These are phyloP conservation scores for Brachypterus glaber DNA, from an alignment of 2,888 invertebrate genomes.

Conservation along the genomic window DNA sequence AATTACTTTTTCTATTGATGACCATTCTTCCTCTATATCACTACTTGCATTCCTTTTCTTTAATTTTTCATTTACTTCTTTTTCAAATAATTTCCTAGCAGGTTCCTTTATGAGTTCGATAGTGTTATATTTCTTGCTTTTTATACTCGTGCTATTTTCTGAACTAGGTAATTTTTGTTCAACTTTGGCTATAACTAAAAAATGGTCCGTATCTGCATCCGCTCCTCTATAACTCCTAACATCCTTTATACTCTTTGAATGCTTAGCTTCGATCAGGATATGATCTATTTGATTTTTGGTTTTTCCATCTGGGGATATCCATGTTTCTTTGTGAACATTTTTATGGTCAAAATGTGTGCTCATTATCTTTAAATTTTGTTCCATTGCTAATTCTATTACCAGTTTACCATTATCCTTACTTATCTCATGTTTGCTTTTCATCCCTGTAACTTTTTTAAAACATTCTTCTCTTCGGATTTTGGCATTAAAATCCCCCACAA, in stretches of 20 bases:
- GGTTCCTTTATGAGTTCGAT: no score
- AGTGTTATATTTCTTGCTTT: no score
- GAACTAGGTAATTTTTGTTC: no score
- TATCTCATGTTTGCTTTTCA: constrained; percentile 13
- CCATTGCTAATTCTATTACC: constrained; percentile 13
- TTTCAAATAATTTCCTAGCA: no score
- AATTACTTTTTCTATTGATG: no score
- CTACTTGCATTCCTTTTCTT: no score
- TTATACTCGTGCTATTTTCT: no score
- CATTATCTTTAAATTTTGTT: constrained; percentile 11
- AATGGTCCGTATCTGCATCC: constrained; percentile 7
- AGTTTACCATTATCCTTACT: constrained; percentile 17
- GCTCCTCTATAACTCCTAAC: constrained; percentile 8
- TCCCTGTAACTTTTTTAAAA: constrained; percentile 16
- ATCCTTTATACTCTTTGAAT: constrained; percentile 3
- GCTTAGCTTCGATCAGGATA: no score
- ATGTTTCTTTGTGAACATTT: constrained; percentile 13
- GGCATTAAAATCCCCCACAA: constrained; percentile 20
- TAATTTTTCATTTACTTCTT: no score
- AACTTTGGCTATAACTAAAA: neutral
- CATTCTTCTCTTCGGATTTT: constrained; percentile 19
- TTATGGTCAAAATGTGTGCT: constrained; percentile 13
- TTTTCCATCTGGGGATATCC: constrained; percentile 8
- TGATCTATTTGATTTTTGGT: no score
- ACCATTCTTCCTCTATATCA: no score